A percentile compares a stretch with the other conserved stretches of the same genome.
phyloP scores from a whole-genome alignment of 1,140 invertebrate genomes.

The Drosophila murphyi region DNA sequence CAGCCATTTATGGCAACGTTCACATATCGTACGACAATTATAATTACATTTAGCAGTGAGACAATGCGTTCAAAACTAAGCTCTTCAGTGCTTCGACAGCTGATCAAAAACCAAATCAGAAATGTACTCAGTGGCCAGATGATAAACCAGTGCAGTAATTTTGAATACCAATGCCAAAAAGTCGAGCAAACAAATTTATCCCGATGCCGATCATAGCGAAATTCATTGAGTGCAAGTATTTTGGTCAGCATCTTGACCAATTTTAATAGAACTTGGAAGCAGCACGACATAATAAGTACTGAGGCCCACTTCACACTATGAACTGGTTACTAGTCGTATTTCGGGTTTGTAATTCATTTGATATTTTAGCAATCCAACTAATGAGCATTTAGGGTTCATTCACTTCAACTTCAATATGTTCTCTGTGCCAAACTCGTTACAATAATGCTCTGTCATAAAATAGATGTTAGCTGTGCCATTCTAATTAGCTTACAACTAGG shows the following conservation, averaged over 20 bases:
- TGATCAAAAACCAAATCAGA: not conserved
- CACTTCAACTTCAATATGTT: no score
- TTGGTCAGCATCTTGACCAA: not conserved
- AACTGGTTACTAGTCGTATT: not conserved
- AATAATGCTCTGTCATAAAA: not conserved
- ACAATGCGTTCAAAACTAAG: not conserved
- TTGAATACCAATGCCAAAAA: slow-evolving; percentile 1
- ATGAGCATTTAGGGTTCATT: no score
- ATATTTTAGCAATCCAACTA: no score
- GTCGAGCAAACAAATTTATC: not conserved
- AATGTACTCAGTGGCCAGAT: not conserved
- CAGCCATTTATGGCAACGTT: not conserved
- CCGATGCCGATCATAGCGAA: not conserved
- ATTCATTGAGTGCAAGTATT: not conserved
- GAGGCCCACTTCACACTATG: not conserved
- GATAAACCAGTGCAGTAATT: not conserved
- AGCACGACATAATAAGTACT: not conserved
- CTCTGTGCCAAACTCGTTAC: not conserved
- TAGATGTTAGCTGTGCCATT: not conserved
- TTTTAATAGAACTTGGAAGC: not conserved
- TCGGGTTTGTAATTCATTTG: no score
- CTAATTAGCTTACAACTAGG: not conserved
- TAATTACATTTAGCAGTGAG: no score
- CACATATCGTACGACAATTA: not conserved
- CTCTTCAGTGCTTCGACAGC: not conserved